These are phyloP conservation scores for Marasmarcha lunaedactyla DNA, from an alignment of 2,888 invertebrate genomes.

Conservation along the genomic window DNA sequence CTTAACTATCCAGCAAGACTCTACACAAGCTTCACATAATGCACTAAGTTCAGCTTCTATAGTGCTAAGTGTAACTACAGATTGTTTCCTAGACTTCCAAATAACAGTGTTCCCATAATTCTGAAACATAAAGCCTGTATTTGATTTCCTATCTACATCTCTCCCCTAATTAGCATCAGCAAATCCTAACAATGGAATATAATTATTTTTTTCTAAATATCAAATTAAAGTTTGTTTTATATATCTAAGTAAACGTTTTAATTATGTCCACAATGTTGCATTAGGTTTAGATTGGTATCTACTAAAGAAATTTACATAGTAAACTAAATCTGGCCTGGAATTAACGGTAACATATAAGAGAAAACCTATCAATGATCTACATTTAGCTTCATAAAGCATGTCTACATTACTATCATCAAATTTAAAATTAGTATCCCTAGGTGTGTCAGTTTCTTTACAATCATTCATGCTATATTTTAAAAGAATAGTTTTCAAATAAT, in stretches of 20 bases:
- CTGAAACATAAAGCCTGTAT: constrained; percentile 12
- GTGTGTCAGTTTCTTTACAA: constrained; percentile 10
- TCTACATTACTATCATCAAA: constrained; percentile 8
- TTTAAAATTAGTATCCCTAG: constrained; percentile 13
- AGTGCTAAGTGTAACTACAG: constrained; percentile 10
- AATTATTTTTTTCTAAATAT: constrained; percentile 4
- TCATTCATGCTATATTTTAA: constrained; percentile 11
- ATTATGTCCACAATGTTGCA: constrained; percentile 5
- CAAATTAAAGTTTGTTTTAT: constrained; percentile 8
- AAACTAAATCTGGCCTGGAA: constrained; percentile 12
- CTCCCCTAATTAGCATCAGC: constrained; percentile 11
- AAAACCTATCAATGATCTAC: constrained; percentile 13
- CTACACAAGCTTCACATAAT: constrained; percentile 9
- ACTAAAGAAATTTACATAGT: constrained; percentile 9
- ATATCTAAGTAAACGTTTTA: constrained; percentile 12
- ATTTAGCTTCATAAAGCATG: constrained; percentile 9
- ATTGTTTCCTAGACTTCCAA: constrained; percentile 16
- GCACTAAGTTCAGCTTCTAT: constrained; percentile 12
- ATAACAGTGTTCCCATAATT: constrained; percentile 9
- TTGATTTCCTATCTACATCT: constrained; percentile 12
- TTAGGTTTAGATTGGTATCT: constrained; percentile 11
- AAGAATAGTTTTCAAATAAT: constrained; percentile 10
- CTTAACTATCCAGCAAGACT: constrained; percentile 9
- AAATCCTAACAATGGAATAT: constrained; percentile 4
- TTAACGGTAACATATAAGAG: constrained; percentile 14